Percentiles rank a stretch among this genome's conserved stretches.
Evolutionary conservation across 2,113 vertebrate species (phyloP).

Genomic region (Indri indri): DNA sequence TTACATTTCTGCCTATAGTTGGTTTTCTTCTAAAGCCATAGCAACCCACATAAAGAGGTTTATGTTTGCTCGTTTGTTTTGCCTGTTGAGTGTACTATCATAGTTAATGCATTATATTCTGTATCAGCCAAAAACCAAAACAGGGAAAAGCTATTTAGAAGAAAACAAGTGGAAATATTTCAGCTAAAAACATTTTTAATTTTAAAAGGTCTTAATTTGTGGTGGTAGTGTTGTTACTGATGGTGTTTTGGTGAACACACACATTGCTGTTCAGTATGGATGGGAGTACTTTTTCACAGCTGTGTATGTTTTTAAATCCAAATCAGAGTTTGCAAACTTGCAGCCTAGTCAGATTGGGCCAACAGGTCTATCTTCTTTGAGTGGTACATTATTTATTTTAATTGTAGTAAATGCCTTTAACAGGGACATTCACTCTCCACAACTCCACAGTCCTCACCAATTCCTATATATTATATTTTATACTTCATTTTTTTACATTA

Average conservation of each 20-base stretch:
- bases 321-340: neutral
- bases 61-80: conserved; percentile 14
- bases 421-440: neutral
- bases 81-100: neutral
- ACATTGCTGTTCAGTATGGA: neutral
- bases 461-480: neutral
- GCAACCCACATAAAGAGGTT: neutral
- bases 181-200: neutral
- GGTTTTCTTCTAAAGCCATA: neutral
- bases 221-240: neutral
- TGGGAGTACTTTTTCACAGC: neutral
- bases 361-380: neutral
- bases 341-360: neutral
- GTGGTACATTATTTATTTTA: neutral
- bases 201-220: neutral
- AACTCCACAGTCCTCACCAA: neutral
- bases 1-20: neutral
- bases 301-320: neutral
- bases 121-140: neutral
- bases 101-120: neutral
- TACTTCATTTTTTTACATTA: neutral
- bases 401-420: neutral
- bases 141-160: neutral
- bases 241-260: neutral
- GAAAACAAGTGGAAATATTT: neutral